Conservation (phyloP, 2,797 vertebrate genomes). For the Tauraco hartlaubi region DNA sequence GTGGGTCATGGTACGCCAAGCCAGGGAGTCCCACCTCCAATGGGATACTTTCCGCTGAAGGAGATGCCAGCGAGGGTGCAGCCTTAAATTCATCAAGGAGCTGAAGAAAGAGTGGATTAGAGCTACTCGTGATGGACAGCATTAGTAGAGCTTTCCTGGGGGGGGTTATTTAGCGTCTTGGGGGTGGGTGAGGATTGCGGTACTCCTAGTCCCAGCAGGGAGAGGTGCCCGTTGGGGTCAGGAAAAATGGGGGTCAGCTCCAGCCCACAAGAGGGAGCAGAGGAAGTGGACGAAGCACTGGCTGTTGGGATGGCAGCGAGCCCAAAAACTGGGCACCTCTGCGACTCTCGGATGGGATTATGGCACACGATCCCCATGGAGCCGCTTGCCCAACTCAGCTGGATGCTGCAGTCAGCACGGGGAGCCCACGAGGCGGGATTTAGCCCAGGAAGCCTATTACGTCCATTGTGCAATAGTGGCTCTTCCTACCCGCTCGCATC, state of each 20-base stretch:
- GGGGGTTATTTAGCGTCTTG: background rate
- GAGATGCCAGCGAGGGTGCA: constrained; percentile 1
- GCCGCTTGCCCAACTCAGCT: background rate
- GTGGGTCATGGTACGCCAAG: background rate
- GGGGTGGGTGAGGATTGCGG: background rate
- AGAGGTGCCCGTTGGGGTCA: background rate
- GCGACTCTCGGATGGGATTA: background rate
- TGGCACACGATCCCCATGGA: fast-evolving
- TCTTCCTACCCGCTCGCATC: background rate
- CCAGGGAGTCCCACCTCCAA: constrained; percentile 45
- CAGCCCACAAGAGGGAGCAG: background rate
- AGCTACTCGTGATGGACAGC: constrained; percentile 31
- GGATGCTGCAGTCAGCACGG: background rate
- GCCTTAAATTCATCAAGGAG: constrained; percentile 13
- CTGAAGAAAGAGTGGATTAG: constrained; percentile 39
- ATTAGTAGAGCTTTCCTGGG: background rate
- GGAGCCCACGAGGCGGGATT: background rate
- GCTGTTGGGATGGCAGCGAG: background rate
- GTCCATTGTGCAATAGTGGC: background rate
- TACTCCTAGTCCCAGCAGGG: fast-evolving
- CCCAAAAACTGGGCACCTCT: background rate
- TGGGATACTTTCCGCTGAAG: background rate
- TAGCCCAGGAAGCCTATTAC: background rate
- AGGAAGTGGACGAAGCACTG: background rate
- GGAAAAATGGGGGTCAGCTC: background rate